Percentiles rank a stretch among this genome's conserved stretches.
Evolutionary conservation across 2,797 vertebrate genomes (phyloP).

Genomic region (Cirrhinus mrigala): DNA sequence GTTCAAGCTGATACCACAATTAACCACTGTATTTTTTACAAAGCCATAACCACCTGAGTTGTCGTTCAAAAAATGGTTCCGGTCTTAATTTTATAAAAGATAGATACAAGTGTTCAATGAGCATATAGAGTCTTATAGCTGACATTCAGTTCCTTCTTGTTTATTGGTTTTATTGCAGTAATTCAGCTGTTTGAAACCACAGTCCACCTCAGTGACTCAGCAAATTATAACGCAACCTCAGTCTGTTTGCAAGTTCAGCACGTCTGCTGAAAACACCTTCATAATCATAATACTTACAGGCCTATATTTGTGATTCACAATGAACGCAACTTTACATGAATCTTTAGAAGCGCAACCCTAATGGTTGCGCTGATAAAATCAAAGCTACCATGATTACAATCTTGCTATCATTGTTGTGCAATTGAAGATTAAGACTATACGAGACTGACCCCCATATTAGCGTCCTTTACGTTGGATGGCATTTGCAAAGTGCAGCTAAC

Average conservation of each 20-base stretch:
- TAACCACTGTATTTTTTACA: background rate
- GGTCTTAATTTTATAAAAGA: background rate
- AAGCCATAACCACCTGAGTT: background rate
- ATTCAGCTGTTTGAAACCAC: constrained; percentile 20
- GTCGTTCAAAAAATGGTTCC: background rate
- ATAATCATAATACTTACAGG: constrained; percentile 1
- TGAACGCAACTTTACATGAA: background rate
- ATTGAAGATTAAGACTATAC: background rate
- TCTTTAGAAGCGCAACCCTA: background rate
- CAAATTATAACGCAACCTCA: background rate
- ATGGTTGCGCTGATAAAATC: background rate
- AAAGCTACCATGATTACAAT: background rate
- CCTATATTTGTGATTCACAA: constrained; percentile 3
- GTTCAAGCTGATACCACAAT: background rate
- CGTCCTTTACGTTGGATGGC: background rate
- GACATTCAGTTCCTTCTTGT: constrained; percentile 12
- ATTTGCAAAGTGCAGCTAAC: background rate
- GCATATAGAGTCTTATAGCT: background rate
- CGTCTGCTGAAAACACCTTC: constrained; percentile 22
- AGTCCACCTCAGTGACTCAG: constrained; percentile 25
- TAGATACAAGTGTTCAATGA: background rate
- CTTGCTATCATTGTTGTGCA: background rate
- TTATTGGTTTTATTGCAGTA: constrained; percentile 8
- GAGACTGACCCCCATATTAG: background rate
- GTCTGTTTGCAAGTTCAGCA: constrained; percentile 23